These are phyloP conservation scores for Brachionus rotundiformis DNA, from an alignment of 1,140 invertebrate species.

Conservation along the genomic window DNA sequence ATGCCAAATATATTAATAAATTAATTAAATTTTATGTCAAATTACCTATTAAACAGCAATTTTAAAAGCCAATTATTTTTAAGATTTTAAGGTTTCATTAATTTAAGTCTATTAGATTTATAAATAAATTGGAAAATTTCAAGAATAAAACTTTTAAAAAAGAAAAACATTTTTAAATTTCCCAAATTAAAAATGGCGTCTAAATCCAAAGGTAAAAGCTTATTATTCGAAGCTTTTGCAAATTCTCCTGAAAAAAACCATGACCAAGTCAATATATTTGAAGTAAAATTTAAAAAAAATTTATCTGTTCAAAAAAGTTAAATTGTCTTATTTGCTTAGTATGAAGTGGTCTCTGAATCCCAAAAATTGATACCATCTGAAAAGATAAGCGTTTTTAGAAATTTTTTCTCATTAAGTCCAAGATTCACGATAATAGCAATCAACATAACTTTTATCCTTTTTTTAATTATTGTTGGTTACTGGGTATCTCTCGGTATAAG, in stretches of 20 bases:
- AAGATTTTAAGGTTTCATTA: neutral
- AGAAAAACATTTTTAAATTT: neutral
- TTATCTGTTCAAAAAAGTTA: no score
- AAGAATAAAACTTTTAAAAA: conserved; percentile 2
- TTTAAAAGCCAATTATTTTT: conserved; percentile 6
- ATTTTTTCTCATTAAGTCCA: neutral
- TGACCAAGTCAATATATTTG: neutral
- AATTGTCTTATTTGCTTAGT: no score
- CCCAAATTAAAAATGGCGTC: neutral
- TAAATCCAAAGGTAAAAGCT: neutral
- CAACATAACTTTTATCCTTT: neutral
- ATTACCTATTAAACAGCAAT: conserved; percentile 3
- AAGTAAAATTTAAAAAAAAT: neutral
- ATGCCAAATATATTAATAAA: neutral
- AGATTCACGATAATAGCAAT: neutral
- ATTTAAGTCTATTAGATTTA: neutral
- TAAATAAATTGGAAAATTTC: conserved; percentile 12
- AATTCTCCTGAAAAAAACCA: neutral
- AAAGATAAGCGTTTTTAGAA: neutral
- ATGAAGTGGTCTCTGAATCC: neutral
- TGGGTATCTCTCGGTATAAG: neutral
- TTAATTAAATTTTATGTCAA: neutral
- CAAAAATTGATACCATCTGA: neutral
- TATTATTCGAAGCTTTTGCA: neutral
- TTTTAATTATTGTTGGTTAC: neutral